Percentiles rank a stretch among this genome's conserved stretches.
Conservation (phyloP, 2,797 vertebrate species). For the Phataginus tricuspis region DNA sequence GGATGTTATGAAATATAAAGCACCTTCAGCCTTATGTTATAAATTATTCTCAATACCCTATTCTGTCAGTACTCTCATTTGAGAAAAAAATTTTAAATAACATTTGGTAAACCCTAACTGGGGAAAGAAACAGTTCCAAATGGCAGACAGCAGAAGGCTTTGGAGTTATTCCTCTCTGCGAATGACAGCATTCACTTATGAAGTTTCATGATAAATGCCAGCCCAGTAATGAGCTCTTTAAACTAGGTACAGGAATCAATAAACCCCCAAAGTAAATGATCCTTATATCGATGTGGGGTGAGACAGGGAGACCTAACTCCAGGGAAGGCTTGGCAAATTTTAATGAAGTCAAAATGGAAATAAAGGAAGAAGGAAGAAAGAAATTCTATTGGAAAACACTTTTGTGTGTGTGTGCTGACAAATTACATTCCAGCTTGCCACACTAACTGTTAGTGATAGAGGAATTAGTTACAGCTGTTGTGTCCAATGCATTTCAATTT, state of each 20-base stretch:
- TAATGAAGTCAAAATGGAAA: slow-evolving; percentile 55
- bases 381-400: neutral
- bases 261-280: slow-evolving; percentile 53
- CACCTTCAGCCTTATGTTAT: neutral
- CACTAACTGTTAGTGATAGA: neutral
- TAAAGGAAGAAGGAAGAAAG: slow-evolving; percentile 45
- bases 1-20: neutral
- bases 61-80: neutral
- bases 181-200: slow-evolving; percentile 38
- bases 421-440: neutral
- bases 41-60: neutral
- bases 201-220: slow-evolving; percentile 51
- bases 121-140: neutral
- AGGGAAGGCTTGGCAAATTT: neutral
- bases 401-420: neutral
- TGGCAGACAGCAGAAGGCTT: neutral
- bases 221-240: slow-evolving; percentile 58
- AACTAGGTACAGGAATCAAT: slow-evolving; percentile 35
- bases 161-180: slow-evolving; percentile 17
- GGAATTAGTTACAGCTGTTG: neutral
- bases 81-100: neutral
- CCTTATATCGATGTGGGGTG: slow-evolving; percentile 51
- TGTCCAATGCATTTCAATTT: neutral
- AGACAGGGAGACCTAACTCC: neutral
- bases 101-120: slow-evolving; percentile 1